These are phyloP conservation scores for Trichogramma evanescens DNA, from an alignment of 2,888 invertebrate genomes.

Conservation along the genomic window DNA sequence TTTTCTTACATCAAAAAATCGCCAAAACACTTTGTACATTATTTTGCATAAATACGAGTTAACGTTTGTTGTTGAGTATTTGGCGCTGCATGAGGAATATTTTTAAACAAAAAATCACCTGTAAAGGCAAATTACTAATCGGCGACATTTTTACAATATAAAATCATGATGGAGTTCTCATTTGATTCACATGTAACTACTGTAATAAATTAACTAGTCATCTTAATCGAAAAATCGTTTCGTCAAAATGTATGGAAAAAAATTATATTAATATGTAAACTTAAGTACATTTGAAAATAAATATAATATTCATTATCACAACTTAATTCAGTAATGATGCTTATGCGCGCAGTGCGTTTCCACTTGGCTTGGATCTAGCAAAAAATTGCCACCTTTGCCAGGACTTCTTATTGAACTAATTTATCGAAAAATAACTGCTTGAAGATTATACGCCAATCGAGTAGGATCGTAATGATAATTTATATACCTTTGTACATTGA, in stretches of 20 bases:
- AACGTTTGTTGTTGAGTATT: slow-evolving; percentile 6
- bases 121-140: slow-evolving; percentile 1
- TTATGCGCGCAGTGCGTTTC: too few species aligned
- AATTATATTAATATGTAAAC: slow-evolving; percentile 18
- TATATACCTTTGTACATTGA: slow-evolving; percentile 21
- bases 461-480: slow-evolving; percentile 1
- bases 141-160: slow-evolving; percentile 15
- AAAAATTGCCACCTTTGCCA: too few species aligned
- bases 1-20: not conserved
- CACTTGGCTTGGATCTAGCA: too few species aligned
- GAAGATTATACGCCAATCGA: slow-evolving; percentile 9
- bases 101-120: slow-evolving; percentile 12
- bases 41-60: slow-evolving; percentile 10
- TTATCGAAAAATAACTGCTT: not conserved
- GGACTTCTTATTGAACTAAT: too few species aligned
- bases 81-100: slow-evolving; percentile 18
- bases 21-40: slow-evolving; percentile 3
- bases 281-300: slow-evolving; percentile 16
- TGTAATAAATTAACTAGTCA: slow-evolving; percentile 21
- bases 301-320: slow-evolving; percentile 16
- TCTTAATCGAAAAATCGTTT: slow-evolving; percentile 8
- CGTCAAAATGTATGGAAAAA: slow-evolving; percentile 2
- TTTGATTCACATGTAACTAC: slow-evolving; percentile 6
- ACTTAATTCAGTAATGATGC: not conserved
- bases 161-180: slow-evolving; percentile 6